Evolutionary conservation across 2,797 vertebrate species (phyloP), one percentile per base, ranked within the genome.

Genomic region (Falco naumanni): DNA sequence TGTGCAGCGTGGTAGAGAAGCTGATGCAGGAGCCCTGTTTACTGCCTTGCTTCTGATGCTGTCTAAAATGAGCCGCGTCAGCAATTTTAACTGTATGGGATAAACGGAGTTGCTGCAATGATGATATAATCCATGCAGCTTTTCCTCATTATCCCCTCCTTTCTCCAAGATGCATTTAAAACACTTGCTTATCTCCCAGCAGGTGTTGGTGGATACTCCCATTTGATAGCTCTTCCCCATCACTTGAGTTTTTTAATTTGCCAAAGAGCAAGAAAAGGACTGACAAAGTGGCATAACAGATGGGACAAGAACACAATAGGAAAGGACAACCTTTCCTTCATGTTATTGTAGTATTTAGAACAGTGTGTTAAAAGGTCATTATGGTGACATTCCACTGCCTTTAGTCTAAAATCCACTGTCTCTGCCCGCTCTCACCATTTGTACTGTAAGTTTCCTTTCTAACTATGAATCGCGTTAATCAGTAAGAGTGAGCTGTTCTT

Each of bases 271-370:
- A 57, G 45, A 56, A 29, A 43, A 41, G 37, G 68, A 14, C 28
- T 16, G 76, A 16, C 5, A 45, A 19, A 66, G 11, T 47, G 33
- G 29, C 33, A 10, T 33, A 39, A 59, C 0, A 0, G 22, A 53
- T 65, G 19, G 54, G 33, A 25, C 7, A 3, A 74, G 83, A 63
- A 11, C 17, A 70, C 79, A 79, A 56, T 24, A 17, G 37, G 21
- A 19, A 82, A 51, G 47, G 48, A 16, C 9, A 16, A 7, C 25
- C 4, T 47, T 91, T 41, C 16, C 34, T 84, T 79, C 22, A 4
- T 68, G 54, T 20, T 85, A 1, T 6, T 76, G 22, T 45, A 29
- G 22, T 45, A 29, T 18, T 41, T 60, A 28, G 57, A 68, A 15
- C 9, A n/a, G 41, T 17, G 16, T 63, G 29, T 43, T 68, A 7